Conservation (phyloP, 2,113 vertebrate genomes). For the Antechinus flavipes region DNA sequence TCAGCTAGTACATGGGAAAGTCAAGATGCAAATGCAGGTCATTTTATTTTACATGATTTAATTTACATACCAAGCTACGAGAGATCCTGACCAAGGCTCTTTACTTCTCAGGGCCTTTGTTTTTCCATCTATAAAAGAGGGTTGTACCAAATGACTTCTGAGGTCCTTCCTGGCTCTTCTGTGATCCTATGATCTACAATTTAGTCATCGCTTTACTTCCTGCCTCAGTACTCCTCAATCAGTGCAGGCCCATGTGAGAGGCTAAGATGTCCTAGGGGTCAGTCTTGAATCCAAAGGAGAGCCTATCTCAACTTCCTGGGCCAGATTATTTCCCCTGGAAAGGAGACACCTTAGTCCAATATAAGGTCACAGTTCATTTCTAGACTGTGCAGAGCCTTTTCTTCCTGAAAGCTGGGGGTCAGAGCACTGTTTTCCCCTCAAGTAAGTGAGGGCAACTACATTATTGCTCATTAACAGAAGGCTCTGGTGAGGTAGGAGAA, state of each 20-base stretch:
- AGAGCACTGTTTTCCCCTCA: background rate
- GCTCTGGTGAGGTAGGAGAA: background rate
- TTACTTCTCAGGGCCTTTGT: background rate
- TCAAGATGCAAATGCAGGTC: background rate
- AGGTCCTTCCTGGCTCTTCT: background rate
- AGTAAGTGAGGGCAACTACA: background rate
- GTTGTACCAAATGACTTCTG: background rate
- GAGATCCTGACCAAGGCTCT: background rate
- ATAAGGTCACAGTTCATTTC: background rate
- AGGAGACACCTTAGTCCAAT: background rate
- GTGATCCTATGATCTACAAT: background rate
- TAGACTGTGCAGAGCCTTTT: background rate
- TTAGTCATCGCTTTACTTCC: background rate
- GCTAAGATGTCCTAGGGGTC: background rate
- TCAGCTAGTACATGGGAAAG: background rate
- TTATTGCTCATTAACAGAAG: background rate
- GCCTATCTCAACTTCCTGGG: background rate
- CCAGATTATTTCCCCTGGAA: background rate
- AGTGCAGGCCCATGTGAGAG: background rate
- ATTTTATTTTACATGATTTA: background rate
- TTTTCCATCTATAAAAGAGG: background rate
- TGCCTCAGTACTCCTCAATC: background rate
- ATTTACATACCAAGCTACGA: background rate
- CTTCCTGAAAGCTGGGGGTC: background rate
- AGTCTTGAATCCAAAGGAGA: background rate